Evolutionary conservation across 1,140 invertebrate species (phyloP).

Genomic region (Eciton burchellii): DNA sequence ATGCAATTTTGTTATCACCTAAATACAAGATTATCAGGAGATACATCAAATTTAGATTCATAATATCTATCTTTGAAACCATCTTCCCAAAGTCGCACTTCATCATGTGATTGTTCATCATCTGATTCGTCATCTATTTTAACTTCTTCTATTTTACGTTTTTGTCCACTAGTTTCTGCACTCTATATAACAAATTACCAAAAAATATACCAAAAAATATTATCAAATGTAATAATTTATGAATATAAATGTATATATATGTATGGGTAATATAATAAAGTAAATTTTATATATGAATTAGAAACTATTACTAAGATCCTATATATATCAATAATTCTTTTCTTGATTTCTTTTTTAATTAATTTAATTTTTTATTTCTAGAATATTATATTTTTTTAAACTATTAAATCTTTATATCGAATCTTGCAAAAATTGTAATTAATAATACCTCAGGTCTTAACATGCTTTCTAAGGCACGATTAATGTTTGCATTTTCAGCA

Average conservation of each 20-base stretch:
- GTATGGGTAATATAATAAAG: background rate
- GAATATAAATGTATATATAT: background rate
- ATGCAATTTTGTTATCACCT: constrained; percentile 84
- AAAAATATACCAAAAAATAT: background rate
- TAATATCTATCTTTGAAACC: constrained; percentile 99
- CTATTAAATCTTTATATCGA: background rate
- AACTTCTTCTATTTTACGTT: constrained; percentile 84
- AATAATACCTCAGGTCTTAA: constrained; percentile 78
- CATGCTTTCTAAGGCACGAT: constrained; percentile 83
- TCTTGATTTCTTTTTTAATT: too few relatives aligned
- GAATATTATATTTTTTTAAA: background rate
- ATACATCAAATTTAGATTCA: constrained; percentile 98
- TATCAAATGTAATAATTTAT: constrained; percentile 10
- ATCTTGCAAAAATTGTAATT: background rate
- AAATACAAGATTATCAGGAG: constrained; percentile 92
- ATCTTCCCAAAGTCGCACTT: constrained; percentile 98
- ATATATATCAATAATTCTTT: too few relatives aligned
- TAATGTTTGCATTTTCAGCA: constrained; percentile 72
- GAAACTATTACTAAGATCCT: too few relatives aligned
- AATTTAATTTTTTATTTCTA: background rate
- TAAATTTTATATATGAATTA: too few relatives aligned
- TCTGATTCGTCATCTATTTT: constrained; percentile 86
- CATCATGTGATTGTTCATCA: constrained; percentile 94
- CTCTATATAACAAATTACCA: constrained; percentile 59
- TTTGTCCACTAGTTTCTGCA: constrained; percentile 75